Conservation (phyloP, 2,888 invertebrate species). For the Sminthurinus aureus region DNA sequence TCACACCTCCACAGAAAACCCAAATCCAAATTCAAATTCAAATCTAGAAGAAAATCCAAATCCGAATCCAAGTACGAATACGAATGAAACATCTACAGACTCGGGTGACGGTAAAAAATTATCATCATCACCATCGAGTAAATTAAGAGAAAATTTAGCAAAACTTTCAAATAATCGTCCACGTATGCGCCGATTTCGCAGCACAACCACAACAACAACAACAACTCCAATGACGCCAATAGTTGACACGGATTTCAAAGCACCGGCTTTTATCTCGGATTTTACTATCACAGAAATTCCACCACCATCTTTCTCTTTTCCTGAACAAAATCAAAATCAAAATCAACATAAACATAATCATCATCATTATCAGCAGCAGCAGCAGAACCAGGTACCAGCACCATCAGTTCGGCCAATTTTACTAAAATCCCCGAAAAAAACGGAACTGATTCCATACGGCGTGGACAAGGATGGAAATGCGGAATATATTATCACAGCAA, state of each 20-base stretch:
- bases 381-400: neutral
- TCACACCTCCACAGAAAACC: neutral
- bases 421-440: conserved; percentile 16
- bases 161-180: neutral
- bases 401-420: conserved; percentile 1
- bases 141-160: no score
- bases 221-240: conserved; percentile 22
- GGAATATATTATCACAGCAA: conserved; percentile 30
- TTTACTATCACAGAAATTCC: conserved; percentile 11
- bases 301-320: neutral
- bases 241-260: neutral
- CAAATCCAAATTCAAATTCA: no score
- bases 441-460: conserved; percentile 2
- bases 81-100: no score
- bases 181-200: conserved; percentile 41
- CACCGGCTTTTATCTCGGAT: neutral
- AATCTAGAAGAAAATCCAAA: no score
- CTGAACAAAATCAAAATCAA: neutral
- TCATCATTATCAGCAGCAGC: neutral
- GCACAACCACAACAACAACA: conserved; percentile 46
- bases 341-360: neutral
- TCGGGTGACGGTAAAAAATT: neutral
- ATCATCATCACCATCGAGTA: neutral
- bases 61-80: no score
- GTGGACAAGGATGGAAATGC: neutral